Conservation (phyloP, 2,888 invertebrate species). For the Caenorhabditis virilis region DNA sequence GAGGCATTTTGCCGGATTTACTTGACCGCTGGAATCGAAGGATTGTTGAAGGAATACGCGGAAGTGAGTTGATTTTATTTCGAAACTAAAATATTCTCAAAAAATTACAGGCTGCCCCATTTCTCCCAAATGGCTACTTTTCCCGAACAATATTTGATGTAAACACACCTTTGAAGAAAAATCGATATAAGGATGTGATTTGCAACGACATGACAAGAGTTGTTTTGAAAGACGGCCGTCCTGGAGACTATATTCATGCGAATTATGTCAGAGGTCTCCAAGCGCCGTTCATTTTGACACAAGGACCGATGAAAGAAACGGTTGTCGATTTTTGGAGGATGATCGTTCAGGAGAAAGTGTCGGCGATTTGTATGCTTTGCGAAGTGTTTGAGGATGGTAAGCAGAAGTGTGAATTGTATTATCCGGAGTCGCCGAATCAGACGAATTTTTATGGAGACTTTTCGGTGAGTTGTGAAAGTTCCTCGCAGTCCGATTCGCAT, state of each 20-base stretch:
- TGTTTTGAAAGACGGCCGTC: slow-evolving; percentile 35
- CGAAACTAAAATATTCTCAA: too few species aligned
- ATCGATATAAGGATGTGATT: slow-evolving; percentile 37
- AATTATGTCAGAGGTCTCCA: slow-evolving; percentile 41
- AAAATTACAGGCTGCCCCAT: too few species aligned
- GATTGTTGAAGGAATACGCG: slow-evolving; percentile 5
- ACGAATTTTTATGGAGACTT: slow-evolving; percentile 4
- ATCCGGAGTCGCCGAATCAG: slow-evolving; percentile 3
- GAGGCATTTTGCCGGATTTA: slow-evolving; percentile 14
- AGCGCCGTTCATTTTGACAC: slow-evolving; percentile 24
- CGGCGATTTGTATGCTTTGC: slow-evolving; percentile 29
- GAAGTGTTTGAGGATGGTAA: slow-evolving; percentile 19
- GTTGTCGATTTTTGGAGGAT: slow-evolving; percentile 33
- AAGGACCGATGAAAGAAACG: slow-evolving; percentile 28
- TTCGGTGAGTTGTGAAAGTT: slow-evolving; percentile 7
- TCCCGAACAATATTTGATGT: slow-evolving; percentile 2
- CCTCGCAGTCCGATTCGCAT: slow-evolving; percentile 9
- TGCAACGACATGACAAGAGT: slow-evolving; percentile 48
- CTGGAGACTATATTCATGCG: slow-evolving; percentile 51
- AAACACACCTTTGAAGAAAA: slow-evolving; percentile 7
- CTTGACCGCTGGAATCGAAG: slow-evolving; percentile 10
- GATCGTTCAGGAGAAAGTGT: slow-evolving; percentile 20
- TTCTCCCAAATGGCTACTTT: slow-evolving; percentile 3
- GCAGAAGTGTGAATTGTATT: slow-evolving; percentile 23
- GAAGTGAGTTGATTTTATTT: background rate